Evolutionary conservation across 2,797 vertebrate species (phyloP).

Genomic region (Monodelphis domestica): DNA sequence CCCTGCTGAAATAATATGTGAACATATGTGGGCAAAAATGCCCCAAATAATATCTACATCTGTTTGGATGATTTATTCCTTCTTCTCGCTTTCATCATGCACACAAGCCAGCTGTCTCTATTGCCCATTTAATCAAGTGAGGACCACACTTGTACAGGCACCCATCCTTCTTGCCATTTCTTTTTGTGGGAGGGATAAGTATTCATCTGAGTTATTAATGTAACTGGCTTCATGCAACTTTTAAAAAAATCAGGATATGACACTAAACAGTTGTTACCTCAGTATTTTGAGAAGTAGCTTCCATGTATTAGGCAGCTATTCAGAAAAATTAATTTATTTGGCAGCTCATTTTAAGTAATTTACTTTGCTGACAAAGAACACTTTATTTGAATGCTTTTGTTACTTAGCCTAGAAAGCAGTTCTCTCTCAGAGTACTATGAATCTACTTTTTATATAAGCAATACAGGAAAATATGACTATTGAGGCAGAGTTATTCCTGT

Average conservation of each 20-base stretch:
- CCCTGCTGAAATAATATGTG: slow-evolving; percentile 53
- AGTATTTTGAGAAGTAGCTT: slow-evolving; percentile 30
- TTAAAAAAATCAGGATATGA: slow-evolving; percentile 58
- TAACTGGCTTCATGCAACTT: slow-evolving; percentile 41
- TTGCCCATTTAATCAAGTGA: slow-evolving; percentile 22
- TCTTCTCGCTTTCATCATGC: background rate
- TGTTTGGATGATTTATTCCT: slow-evolving; percentile 56
- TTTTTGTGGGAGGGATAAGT: slow-evolving; percentile 12
- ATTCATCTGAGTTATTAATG: slow-evolving; percentile 19
- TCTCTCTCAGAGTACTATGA: slow-evolving; percentile 30
- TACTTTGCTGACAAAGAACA: slow-evolving; percentile 54
- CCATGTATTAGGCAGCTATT: slow-evolving; percentile 34
- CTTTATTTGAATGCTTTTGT: slow-evolving; percentile 59
- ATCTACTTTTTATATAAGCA: slow-evolving; percentile 65
- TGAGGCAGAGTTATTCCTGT: slow-evolving; percentile 50
- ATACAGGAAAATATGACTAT: slow-evolving; percentile 53
- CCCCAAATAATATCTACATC: slow-evolving; percentile 32
- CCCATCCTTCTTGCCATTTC: background rate
- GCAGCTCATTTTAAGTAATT: slow-evolving; percentile 43
- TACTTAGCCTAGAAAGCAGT: slow-evolving; percentile 43
- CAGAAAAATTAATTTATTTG: slow-evolving; percentile 50
- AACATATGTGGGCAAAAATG: slow-evolving; percentile 47
- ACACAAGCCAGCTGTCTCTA: slow-evolving; percentile 13
- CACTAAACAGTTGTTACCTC: slow-evolving; percentile 50
- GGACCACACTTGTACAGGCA: background rate